phyloP scores from a whole-genome alignment of 2,113 vertebrate species.

The Pelusios castaneus region DNA sequence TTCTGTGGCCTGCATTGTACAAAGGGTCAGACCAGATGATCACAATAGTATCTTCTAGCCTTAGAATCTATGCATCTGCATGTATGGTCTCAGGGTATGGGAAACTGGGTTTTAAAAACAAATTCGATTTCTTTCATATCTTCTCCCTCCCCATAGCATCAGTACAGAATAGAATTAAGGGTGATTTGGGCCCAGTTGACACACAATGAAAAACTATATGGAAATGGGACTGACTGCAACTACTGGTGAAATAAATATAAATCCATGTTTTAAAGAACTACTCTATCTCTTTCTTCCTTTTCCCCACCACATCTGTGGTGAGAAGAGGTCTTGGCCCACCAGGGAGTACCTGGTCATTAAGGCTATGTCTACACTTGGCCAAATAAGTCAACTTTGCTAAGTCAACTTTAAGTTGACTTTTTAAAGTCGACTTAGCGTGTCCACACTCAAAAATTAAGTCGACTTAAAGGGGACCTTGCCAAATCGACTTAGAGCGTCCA shows the following conservation, averaged over 20 bases:
- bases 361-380: too few species aligned
- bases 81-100: not conserved
- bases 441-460: too few species aligned
- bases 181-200: not conserved
- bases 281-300: not conserved
- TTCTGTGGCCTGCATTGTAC: not conserved
- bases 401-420: too few species aligned
- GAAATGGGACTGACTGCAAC: not conserved
- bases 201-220: not conserved
- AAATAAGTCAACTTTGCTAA: too few species aligned
- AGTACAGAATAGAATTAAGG: not conserved
- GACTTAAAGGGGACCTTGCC: too few species aligned
- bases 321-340: not conserved
- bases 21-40: not conserved
- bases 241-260: rapidly evolving
- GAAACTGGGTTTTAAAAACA: not conserved
- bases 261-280: rapidly evolving
- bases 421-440: too few species aligned
- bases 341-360: not conserved
- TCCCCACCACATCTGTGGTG: not conserved
- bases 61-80: not conserved
- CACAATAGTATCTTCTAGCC: not conserved
- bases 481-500: too few species aligned
- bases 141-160: not conserved
- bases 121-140: not conserved